These are phyloP conservation scores for Patella depressa DNA, from an alignment of 2,888 invertebrate species.

Conservation along the genomic window DNA sequence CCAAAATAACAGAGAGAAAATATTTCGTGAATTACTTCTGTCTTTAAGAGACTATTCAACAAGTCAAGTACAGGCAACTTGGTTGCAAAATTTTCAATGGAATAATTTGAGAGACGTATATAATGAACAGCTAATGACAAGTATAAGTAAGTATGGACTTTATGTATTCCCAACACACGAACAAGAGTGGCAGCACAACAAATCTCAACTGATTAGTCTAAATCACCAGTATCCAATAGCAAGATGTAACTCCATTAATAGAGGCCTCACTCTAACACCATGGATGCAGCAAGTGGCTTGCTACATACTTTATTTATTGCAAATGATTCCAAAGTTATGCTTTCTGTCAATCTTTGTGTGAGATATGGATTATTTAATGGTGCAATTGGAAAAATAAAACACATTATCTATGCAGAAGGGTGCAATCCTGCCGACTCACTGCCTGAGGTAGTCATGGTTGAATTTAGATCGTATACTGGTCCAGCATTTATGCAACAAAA, in stretches of 20 bases:
- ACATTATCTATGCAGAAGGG: slow-evolving; percentile 36
- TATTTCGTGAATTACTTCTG: slow-evolving; percentile 23
- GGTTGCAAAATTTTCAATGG: background rate
- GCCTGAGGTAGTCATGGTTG: slow-evolving; percentile 43
- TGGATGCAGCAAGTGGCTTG: slow-evolving; percentile 25
- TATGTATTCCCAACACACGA: slow-evolving; percentile 37
- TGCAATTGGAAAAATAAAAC: slow-evolving; percentile 31
- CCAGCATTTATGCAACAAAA: too few relatives aligned
- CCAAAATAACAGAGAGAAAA: slow-evolving; percentile 25
- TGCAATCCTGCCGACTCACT: slow-evolving; percentile 26
- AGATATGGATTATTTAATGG: slow-evolving; percentile 42
- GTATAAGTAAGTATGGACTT: slow-evolving; percentile 28
- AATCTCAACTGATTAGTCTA: slow-evolving; percentile 18
- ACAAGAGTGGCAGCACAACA: slow-evolving; percentile 36
- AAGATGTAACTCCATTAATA: background rate
- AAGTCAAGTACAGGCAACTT: background rate
- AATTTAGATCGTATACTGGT: slow-evolving; percentile 18
- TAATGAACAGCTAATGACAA: slow-evolving; percentile 22
- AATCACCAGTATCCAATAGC: slow-evolving; percentile 34
- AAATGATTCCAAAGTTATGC: slow-evolving; percentile 37
- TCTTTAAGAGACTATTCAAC: slow-evolving; percentile 7
- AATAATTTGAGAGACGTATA: slow-evolving; percentile 9
- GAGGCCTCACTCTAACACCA: background rate
- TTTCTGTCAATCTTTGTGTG: slow-evolving; percentile 35
- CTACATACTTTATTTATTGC: slow-evolving; percentile 25